phyloP scores from a whole-genome alignment of 2,797 vertebrate genomes.

The Girardinus metallicus region DNA sequence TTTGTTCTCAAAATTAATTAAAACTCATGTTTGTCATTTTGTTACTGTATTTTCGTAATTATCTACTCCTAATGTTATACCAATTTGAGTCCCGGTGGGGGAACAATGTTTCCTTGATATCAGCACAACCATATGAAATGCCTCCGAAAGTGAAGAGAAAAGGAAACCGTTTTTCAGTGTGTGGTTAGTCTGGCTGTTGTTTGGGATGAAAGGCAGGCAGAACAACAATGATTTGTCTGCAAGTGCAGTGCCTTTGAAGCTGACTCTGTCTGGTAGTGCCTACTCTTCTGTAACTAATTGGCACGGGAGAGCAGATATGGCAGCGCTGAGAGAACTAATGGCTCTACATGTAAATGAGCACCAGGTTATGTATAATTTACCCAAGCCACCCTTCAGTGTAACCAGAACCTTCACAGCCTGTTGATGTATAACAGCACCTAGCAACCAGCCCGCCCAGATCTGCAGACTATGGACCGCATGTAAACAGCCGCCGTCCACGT shows the following conservation, averaged over 20 bases:
- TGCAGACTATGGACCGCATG: slow-evolving; percentile 49
- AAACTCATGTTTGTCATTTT: neutral
- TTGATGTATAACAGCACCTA: slow-evolving; percentile 57
- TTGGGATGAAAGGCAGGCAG: slow-evolving; percentile 38
- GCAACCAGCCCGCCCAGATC: slow-evolving; percentile 59
- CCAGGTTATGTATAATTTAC: slow-evolving; percentile 82
- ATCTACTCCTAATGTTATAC: neutral
- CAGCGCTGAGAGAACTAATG: slow-evolving; percentile 52
- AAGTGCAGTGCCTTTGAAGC: slow-evolving; percentile 54
- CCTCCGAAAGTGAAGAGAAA: slow-evolving; percentile 5
- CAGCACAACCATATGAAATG: slow-evolving; percentile 26
- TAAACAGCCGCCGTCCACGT: slow-evolving; percentile 5
- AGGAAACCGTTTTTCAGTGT: slow-evolving; percentile 17
- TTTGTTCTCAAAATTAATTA: neutral
- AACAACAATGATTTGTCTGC: slow-evolving; percentile 40
- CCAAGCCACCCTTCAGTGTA: slow-evolving; percentile 65
- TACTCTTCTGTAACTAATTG: slow-evolving; percentile 66
- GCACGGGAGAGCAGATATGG: slow-evolving; percentile 53
- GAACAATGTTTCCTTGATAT: slow-evolving; percentile 15
- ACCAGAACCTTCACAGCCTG: slow-evolving; percentile 68
- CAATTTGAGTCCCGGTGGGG: neutral
- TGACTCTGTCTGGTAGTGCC: slow-evolving; percentile 40
- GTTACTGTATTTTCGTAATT: neutral
- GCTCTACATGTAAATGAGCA: slow-evolving; percentile 62
- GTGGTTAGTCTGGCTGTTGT: slow-evolving; percentile 23